Conservation (phyloP, 2,797 vertebrate species). For the Peromyscus nudipes region DNA sequence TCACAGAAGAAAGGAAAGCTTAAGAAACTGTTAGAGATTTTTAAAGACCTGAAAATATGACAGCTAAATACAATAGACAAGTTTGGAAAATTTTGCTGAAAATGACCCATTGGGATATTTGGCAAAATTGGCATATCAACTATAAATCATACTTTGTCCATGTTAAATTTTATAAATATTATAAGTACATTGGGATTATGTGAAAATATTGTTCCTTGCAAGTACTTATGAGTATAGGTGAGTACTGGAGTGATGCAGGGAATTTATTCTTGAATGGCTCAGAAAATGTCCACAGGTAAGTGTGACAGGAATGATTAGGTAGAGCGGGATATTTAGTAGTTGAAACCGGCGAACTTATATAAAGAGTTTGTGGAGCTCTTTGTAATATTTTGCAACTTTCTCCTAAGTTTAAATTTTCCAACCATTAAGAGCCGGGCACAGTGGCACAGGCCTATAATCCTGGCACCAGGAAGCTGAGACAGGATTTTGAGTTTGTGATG, state of each 20-base stretch:
- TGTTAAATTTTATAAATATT: slow-evolving; percentile 30
- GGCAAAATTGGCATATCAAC: background rate
- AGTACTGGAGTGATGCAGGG: background rate
- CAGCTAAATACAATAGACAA: background rate
- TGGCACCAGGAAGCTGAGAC: background rate
- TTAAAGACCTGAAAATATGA: background rate
- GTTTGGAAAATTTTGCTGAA: background rate
- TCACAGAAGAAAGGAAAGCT: background rate
- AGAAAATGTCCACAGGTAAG: background rate
- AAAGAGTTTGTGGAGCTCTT: background rate
- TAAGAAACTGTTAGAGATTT: background rate
- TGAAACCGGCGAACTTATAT: background rate
- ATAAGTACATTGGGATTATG: background rate
- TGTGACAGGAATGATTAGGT: background rate
- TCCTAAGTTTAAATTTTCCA: background rate
- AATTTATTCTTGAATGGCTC: background rate
- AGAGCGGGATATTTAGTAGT: background rate
- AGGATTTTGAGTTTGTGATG: background rate
- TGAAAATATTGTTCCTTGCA: background rate
- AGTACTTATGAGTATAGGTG: background rate
- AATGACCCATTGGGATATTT: background rate
- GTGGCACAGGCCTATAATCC: background rate
- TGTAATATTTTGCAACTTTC: background rate
- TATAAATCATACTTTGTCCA: background rate
- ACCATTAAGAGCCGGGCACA: background rate